Evolutionary conservation across 2,888 invertebrate species (phyloP), one percentile per base, ranked within the genome.

Genomic region (Drosophila lutescens): DNA sequence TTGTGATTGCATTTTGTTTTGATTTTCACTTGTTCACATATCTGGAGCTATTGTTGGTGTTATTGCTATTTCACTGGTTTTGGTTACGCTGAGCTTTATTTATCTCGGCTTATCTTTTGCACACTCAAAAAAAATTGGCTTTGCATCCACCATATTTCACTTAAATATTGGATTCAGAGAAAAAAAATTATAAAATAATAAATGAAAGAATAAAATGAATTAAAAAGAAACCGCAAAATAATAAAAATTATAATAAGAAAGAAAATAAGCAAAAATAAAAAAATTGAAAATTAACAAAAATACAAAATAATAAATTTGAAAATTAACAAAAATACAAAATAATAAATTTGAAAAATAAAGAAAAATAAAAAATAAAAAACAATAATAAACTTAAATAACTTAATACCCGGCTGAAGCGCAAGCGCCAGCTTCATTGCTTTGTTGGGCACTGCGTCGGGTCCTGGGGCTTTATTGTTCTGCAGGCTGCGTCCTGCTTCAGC

Each of bases 61-160:
- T 49, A 3, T 49, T 15, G 17, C 30, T 49, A 32, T 0, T 15
- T 49, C 17, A 49, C n/a, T 17, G 26, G 3, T 15, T 49, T 49
- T 49, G 30, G 12, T 23, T 44, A 44, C 13, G 7, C 44, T 44
- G 44, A 13, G 4, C 44, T 44, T 23, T 26, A 44, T 44, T 44
- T 13, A 44, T 26, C 8, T 44, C 13, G 23, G 4, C 44, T 23
- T 3, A 7, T 44, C n/a, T 44, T 4, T n/a, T 44, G 8, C 13
- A 44, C 44, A n/a, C 44, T 44, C 8, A 44, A 26, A 44, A 44
- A 44, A 44, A 44, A 40, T 23, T 44, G 9, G 8, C 23, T 13
- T 44, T 44, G 8, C 44, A 23, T 44, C 44, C 44, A 44, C 8
- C 44, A 44, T 44, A 13, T 44, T 44, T n/a, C 44, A 44, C 44